These are phyloP conservation scores for Eriosoma lanigerum DNA, from an alignment of 1,140 invertebrate species.

Conservation along the genomic window DNA sequence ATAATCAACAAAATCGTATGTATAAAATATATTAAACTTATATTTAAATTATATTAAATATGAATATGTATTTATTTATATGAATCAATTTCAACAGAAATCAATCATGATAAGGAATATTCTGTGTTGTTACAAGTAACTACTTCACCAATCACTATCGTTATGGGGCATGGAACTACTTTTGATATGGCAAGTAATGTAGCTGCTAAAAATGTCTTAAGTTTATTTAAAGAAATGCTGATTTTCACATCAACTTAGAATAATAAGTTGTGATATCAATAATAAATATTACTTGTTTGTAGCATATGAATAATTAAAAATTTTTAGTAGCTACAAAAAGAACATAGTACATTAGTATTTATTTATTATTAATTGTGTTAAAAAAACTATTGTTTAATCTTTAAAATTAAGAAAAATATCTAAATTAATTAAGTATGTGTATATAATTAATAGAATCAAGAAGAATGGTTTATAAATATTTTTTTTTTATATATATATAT, in stretches of 20 bases:
- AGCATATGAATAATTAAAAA: not conserved
- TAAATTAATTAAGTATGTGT: too few relatives aligned
- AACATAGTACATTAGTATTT: not conserved
- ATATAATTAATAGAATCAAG: too few relatives aligned
- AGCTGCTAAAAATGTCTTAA: constrained; percentile 11
- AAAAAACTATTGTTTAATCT: too few relatives aligned
- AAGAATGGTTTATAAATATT: too few relatives aligned
- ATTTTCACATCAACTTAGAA: not conserved
- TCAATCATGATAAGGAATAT: not conserved
- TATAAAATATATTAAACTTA: not conserved
- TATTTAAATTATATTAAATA: not conserved
- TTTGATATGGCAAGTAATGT: not conserved
- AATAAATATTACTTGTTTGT: not conserved
- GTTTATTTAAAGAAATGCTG: constrained; percentile 14
- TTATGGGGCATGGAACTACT: not conserved
- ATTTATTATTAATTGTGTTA: too few relatives aligned
- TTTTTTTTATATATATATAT: too few relatives aligned
- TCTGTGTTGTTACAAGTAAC: constrained; percentile 24
- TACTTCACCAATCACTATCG: not conserved
- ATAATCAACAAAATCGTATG: not conserved
- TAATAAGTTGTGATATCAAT: not conserved
- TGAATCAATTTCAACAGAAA: not conserved
- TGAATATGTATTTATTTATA: not conserved
- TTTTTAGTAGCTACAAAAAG: not conserved
- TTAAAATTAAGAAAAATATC: too few relatives aligned